phyloP scores from a whole-genome alignment of 2,797 vertebrate species.

The Lepus oiostolus region DNA sequence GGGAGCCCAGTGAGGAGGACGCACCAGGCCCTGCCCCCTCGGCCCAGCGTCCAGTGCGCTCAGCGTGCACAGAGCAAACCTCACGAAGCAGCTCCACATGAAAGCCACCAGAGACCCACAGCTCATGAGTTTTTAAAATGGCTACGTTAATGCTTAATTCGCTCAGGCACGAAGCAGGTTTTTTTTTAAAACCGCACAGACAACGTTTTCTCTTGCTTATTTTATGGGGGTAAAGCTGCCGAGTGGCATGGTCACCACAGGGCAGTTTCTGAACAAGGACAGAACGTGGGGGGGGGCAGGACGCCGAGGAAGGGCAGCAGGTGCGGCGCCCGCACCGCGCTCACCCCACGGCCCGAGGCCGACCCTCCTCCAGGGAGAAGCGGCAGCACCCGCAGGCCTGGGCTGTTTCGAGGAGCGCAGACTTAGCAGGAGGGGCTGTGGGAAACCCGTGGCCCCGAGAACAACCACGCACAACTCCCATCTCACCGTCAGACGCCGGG shows the following conservation, averaged over 20 bases:
- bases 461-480: too few relatives aligned
- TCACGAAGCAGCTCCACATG: constrained; percentile 73
- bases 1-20: too few relatives aligned
- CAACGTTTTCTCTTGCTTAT: neutral
- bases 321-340: too few relatives aligned
- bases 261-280: neutral
- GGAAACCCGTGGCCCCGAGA: rapidly evolving
- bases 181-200: neutral
- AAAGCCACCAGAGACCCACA: constrained; percentile 65
- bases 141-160: constrained; percentile 84
- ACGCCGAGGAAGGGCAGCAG: rapidly evolving
- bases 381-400: too few relatives aligned
- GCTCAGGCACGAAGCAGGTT: constrained; percentile 73
- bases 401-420: neutral
- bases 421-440: neutral
- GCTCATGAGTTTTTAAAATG: constrained; percentile 75
- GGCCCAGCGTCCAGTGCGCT: constrained; percentile 6
- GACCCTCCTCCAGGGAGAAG: too few relatives aligned
- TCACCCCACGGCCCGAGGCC: too few relatives aligned
- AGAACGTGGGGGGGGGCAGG: neutral
- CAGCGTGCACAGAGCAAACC: neutral
- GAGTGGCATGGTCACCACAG: neutral
- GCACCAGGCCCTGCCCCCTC: neutral
- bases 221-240: constrained; percentile 36
- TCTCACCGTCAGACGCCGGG: too few relatives aligned